Percentiles rank a stretch among this genome's conserved stretches.
Conservation (phyloP, 2,113 vertebrate species). For the Cisticola juncidis region DNA sequence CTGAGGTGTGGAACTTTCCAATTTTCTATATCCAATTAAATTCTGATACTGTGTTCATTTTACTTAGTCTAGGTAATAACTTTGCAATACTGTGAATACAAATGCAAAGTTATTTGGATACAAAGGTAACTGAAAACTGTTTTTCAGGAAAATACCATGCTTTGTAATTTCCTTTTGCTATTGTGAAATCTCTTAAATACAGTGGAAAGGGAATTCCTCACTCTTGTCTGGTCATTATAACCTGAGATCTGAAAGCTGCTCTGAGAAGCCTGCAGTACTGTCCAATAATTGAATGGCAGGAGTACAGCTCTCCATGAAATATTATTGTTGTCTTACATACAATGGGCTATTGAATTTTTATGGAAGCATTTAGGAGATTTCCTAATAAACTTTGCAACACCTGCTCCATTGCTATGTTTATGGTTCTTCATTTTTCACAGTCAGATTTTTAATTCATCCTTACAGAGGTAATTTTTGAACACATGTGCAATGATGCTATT, state of each 20-base stretch:
- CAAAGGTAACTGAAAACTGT: background rate
- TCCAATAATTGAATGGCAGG: background rate
- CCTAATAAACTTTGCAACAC: slow-evolving; percentile 1
- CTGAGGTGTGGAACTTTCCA: background rate
- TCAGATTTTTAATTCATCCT: background rate
- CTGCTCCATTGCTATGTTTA: background rate
- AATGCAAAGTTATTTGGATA: background rate
- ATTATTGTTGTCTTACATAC: background rate
- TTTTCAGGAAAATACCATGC: background rate
- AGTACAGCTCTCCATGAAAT: background rate
- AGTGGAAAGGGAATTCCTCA: background rate
- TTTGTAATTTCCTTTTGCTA: background rate
- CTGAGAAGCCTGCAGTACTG: background rate
- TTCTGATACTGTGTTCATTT: background rate
- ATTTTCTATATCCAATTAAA: background rate
- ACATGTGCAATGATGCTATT: background rate
- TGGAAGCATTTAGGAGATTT: background rate
- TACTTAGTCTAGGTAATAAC: background rate
- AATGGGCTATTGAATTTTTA: background rate
- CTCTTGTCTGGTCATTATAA: background rate
- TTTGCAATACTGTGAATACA: background rate
- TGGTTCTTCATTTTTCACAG: background rate
- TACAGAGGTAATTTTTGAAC: background rate
- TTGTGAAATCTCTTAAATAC: background rate
- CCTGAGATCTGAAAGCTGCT: background rate